Evolutionary conservation across 2,797 vertebrate genomes (phyloP), one percentile per base, ranked within the genome.

Genomic region (Periparus ater): DNA sequence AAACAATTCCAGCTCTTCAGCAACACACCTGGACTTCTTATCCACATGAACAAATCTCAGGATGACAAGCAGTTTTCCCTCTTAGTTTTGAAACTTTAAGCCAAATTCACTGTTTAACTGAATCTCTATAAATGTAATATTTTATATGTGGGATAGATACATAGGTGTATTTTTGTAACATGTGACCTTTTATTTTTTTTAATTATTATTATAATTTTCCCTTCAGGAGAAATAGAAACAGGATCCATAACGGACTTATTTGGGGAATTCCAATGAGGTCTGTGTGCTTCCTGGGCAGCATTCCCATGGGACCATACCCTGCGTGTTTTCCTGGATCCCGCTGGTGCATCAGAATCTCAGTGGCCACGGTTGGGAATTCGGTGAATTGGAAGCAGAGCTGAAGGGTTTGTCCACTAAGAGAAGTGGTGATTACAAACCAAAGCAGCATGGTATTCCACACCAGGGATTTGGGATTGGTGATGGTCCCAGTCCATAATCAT

Each of bases 221-320:
- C 58, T 88, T 29, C 92, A 99, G 99, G 99, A 81, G 99, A 99
- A 66, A 98, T 99, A 73, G 99, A 99, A 97, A 99, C 99, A 0
- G 99, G 99, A 27, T 99, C 99, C 85, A 99, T 99, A 95, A 99
- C 98, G 10, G 99, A 99, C 95, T 98, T 99, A 98, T 99, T 99
- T 36, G 98, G 98, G 71, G 99, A 99, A 96, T 99, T 99, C 88
- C 97, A 6, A 17, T 42, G 7, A 17, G 42, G 17, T 42, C 42
- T 17, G 7, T 42, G 42, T 42, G 16, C 42, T 42, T 42, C 42
- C 42, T 17, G 42, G 42, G 42, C 42, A 42, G 42, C 42, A 42
- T 42, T 42, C 42, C 42, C 42, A 17, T 10, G n/a, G 55, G 21
- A 34, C 10, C 30, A 25, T 11, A 4, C 11, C 23, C 62, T 67